These are phyloP conservation scores for Hydrotaea diabolus DNA, from an alignment of 2,888 invertebrate genomes.

Conservation along the genomic window DNA sequence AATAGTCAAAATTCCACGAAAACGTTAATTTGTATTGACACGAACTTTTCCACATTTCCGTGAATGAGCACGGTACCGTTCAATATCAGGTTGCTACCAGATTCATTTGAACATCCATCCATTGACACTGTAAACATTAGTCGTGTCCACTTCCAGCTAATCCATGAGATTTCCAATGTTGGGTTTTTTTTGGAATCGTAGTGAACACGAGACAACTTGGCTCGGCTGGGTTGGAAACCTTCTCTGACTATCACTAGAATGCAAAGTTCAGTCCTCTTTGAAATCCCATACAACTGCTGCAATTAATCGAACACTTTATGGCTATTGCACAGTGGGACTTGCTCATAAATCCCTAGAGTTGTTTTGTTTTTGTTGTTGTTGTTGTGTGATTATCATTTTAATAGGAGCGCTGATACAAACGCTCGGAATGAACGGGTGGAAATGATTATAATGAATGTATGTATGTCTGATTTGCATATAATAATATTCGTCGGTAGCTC, in stretches of 20 bases:
- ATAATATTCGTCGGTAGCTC: slow-evolving; percentile 17
- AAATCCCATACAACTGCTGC: neutral
- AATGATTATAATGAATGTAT: neutral
- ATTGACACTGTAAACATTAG: neutral
- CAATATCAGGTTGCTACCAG: neutral
- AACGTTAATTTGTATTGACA: slow-evolving; percentile 26
- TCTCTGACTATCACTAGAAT: neutral
- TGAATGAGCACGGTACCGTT: neutral
- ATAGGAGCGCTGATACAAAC: neutral
- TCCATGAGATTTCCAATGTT: no score
- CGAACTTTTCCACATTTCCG: slow-evolving; percentile 32
- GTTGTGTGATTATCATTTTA: slow-evolving; percentile 4
- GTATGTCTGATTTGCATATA: slow-evolving; percentile 46
- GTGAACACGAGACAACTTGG: no score
- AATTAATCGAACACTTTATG: neutral
- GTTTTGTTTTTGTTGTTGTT: neutral
- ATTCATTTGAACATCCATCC: slow-evolving; percentile 4
- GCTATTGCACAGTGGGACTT: neutral
- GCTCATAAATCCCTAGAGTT: neutral
- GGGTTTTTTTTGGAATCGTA: no score
- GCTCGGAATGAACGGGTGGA: neutral
- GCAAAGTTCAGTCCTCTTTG: neutral
- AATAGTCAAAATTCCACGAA: slow-evolving; percentile 19
- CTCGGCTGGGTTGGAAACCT: neutral
- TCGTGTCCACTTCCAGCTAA: no score